These are phyloP conservation scores for Tenthredo notha DNA, from an alignment of 2,888 invertebrate genomes.

Conservation along the genomic window DNA sequence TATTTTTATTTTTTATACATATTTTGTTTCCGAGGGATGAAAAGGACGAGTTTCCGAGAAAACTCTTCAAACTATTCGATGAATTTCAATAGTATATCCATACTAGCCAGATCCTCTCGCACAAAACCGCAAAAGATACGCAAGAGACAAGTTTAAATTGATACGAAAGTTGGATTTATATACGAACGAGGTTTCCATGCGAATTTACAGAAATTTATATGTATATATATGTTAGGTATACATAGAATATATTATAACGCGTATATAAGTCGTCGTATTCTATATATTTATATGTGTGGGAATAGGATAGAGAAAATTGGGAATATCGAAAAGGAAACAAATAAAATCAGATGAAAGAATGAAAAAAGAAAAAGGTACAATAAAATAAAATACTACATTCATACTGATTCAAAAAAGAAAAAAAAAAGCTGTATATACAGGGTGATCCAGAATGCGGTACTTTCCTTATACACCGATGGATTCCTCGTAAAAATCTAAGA, in stretches of 20 bases:
- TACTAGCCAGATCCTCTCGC: not conserved
- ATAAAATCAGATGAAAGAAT: not conserved
- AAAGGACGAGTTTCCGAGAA: not conserved
- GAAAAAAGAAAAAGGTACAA: not conserved
- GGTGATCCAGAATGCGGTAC: no score
- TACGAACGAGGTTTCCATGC: not conserved
- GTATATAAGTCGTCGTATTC: not conserved
- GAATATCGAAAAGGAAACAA: not conserved
- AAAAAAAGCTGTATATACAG: no score
- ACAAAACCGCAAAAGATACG: not conserved
- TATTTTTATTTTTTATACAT: not conserved
- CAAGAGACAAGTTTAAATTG: constrained; percentile 16
- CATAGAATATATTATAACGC: not conserved
- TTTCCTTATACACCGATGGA: no score
- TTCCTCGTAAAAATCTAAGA: no score
- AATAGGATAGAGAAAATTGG: not conserved
- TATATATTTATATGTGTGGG: not conserved
- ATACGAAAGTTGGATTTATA: constrained; percentile 3
- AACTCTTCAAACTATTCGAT: constrained; percentile 28
- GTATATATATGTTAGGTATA: not conserved
- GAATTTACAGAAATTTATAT: not conserved
- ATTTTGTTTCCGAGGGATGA: not conserved
- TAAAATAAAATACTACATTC: not conserved
- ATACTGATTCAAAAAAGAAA: no score
- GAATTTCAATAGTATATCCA: constrained; percentile 28